A percentile compares a stretch with the other conserved stretches of the same genome.
phyloP scores from a whole-genome alignment of 2,797 vertebrate species.

The Helarctos malayanus region DNA sequence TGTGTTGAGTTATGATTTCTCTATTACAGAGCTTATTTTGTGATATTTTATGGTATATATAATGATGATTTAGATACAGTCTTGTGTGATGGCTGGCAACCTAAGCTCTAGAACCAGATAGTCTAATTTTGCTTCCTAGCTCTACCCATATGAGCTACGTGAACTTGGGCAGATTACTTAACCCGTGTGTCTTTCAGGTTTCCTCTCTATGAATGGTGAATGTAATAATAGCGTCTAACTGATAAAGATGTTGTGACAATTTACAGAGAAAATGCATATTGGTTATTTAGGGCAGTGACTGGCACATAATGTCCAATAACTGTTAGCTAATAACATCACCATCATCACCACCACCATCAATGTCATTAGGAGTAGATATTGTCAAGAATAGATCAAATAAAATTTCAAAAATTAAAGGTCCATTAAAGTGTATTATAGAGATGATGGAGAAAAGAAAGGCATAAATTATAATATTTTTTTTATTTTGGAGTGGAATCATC shows the following conservation, averaged over 20 bases:
- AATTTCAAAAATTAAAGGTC: neutral
- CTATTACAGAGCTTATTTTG: neutral
- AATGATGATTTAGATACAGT: neutral
- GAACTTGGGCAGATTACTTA: neutral
- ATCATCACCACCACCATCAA: neutral
- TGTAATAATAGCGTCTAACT: neutral
- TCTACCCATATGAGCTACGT: neutral
- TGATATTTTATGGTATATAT: neutral
- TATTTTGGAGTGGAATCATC: neutral
- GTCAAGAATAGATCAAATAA: neutral
- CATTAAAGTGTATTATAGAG: neutral
- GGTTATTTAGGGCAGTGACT: neutral
- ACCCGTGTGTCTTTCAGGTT: neutral
- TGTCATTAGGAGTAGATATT: neutral
- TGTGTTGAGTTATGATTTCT: neutral
- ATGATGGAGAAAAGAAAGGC: neutral
- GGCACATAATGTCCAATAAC: neutral
- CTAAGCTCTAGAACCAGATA: neutral
- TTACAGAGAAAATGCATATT: neutral
- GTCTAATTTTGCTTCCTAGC: neutral
- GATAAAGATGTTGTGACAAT: neutral
- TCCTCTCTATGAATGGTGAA: neutral
- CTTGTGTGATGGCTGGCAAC: neutral
- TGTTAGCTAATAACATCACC: neutral
- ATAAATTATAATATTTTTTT: slow-evolving; percentile 14